A percentile compares a stretch with the other conserved stretches of the same genome.
These are phyloP conservation scores for Pteria penguin DNA, from an alignment of 2,888 invertebrate species.

Conservation along the genomic window DNA sequence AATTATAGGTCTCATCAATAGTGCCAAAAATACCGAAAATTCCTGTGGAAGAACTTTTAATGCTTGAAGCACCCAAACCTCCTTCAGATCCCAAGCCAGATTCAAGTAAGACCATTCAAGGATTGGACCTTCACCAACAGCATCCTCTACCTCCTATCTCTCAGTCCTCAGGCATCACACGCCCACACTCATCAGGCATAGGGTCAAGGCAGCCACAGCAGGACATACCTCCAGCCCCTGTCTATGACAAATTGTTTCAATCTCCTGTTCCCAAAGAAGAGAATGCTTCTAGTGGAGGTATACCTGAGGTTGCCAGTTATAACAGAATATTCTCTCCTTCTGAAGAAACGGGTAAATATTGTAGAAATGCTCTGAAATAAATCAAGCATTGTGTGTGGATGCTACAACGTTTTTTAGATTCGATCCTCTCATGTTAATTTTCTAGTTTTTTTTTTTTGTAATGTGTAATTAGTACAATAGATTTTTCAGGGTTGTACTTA, in stretches of 20 bases:
- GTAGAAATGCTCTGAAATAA: no score
- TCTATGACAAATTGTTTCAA: constrained; percentile 1
- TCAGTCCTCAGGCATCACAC: constrained; percentile 24
- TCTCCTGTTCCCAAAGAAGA: background rate
- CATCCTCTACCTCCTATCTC: constrained; percentile 56
- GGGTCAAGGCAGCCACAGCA: background rate
- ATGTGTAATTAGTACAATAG: no score
- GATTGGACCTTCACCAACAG: constrained; percentile 36
- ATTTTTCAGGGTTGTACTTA: no score
- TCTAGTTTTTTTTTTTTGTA: no score
- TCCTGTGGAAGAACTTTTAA: constrained; percentile 72
- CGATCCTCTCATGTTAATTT: no score
- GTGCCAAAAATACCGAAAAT: constrained; percentile 76
- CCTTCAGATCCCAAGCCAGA: constrained; percentile 44
- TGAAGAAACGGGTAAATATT: no score
- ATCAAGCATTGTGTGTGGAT: no score
- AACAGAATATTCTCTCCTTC: constrained; percentile 16
- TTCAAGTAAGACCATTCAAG: constrained; percentile 33
- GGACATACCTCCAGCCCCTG: background rate
- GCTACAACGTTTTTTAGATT: no score
- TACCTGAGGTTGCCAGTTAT: background rate
- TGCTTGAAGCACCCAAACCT: constrained; percentile 62
- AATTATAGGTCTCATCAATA: constrained; percentile 62
- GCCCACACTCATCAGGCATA: background rate
- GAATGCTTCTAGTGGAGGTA: background rate